phyloP scores from a whole-genome alignment of 2,113 vertebrate genomes.

The Peucedramus taeniatus region DNA sequence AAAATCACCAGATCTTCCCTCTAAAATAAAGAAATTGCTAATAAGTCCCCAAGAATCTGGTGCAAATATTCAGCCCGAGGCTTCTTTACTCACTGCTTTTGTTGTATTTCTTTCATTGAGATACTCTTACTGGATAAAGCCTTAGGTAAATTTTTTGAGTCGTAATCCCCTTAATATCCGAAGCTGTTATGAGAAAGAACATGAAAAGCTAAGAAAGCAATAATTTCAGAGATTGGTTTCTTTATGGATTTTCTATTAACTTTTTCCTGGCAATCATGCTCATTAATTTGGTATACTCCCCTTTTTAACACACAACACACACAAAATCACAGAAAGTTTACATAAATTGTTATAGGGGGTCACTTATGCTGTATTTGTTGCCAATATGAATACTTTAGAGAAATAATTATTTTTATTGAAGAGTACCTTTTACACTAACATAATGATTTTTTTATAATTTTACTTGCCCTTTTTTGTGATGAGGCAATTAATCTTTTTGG shows the following conservation, averaged over 20 bases:
- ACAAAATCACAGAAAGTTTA: not conserved
- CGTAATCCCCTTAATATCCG: not conserved
- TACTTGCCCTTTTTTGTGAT: not conserved
- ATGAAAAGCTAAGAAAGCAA: not conserved
- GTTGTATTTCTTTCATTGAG: not conserved
- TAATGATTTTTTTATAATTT: not conserved
- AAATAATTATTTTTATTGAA: not conserved
- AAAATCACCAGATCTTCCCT: not conserved
- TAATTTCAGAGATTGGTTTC: slow-evolving; percentile 18
- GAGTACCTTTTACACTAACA: not conserved
- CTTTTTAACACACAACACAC: not conserved
- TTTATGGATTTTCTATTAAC: not conserved
- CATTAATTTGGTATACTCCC: not conserved
- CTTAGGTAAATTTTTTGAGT: not conserved
- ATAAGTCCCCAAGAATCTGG: not conserved
- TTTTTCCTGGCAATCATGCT: not conserved
- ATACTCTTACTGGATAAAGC: not conserved
- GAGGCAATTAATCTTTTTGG: not conserved
- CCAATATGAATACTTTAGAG: not conserved
- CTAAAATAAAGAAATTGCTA: not conserved
- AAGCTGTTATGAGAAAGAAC: not conserved
- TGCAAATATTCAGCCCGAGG: slow-evolving; percentile 12
- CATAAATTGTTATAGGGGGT: not conserved
- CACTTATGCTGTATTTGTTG: not conserved
- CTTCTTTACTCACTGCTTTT: slow-evolving; percentile 3